A percentile compares a stretch with the other conserved stretches of the same genome.
Conservation (phyloP, 2,113 vertebrate genomes). For the cattle (Bos taurus) region ARS-UCD2.0 NC_037337.1:61188001-61188500, state of each 20-base stretch:
- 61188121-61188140: not conserved
- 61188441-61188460: not conserved
- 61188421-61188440: not conserved
- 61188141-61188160: not conserved
- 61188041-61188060: not conserved
- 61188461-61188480: not conserved
- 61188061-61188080: not conserved
- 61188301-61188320: not conserved
- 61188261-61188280: not conserved
- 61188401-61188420: not conserved
- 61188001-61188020: not conserved
- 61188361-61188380: not conserved
- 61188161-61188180: not conserved
- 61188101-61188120: constrained; percentile 25
- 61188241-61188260: constrained; percentile 13
- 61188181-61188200: not conserved
- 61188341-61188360: not conserved
- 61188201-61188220: not conserved
- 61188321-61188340: not conserved
- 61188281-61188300: not conserved
- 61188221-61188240: not conserved
- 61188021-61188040: not conserved
- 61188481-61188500: not conserved
- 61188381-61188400: not conserved
- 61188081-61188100: not conserved